phyloP scores from a whole-genome alignment of 2,888 invertebrate species.

The Portevinia maculata region DNA sequence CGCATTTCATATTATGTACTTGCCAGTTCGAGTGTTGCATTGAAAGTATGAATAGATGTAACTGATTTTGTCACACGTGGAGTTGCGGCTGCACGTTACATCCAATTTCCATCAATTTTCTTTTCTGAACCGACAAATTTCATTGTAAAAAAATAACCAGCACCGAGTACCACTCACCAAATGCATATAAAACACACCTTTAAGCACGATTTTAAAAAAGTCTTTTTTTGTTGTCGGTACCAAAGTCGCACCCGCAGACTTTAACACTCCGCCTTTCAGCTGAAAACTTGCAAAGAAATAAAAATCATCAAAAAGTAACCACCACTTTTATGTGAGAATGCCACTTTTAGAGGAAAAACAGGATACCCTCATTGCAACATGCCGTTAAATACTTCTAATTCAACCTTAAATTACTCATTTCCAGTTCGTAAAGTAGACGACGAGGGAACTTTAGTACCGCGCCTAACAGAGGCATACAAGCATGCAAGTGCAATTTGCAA shows the following conservation, averaged over 20 bases:
- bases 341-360: slow-evolving; percentile 61
- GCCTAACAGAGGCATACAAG: slow-evolving; percentile 20
- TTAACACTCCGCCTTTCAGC: slow-evolving; percentile 9
- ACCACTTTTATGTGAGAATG: slow-evolving; percentile 18
- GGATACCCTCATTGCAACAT: slow-evolving; percentile 64
- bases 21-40: no score
- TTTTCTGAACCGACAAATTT: no score
- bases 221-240: slow-evolving; percentile 14
- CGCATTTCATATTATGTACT: no score
- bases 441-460: slow-evolving; percentile 26
- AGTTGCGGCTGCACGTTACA: no score
- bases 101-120: no score
- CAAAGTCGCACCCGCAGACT: background rate
- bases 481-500: slow-evolving; percentile 54
- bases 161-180: background rate
- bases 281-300: background rate
- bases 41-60: no score
- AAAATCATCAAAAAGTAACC: slow-evolving; percentile 28
- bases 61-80: no score
- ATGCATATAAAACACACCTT: background rate
- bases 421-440: slow-evolving; percentile 43
- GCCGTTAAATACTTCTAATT: slow-evolving; percentile 74
- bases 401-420: slow-evolving; percentile 72
- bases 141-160: background rate
- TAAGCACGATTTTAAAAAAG: slow-evolving; percentile 11